Conservation (phyloP, 2,888 invertebrate genomes). For the Hydroisotoma schaefferi region DNA sequence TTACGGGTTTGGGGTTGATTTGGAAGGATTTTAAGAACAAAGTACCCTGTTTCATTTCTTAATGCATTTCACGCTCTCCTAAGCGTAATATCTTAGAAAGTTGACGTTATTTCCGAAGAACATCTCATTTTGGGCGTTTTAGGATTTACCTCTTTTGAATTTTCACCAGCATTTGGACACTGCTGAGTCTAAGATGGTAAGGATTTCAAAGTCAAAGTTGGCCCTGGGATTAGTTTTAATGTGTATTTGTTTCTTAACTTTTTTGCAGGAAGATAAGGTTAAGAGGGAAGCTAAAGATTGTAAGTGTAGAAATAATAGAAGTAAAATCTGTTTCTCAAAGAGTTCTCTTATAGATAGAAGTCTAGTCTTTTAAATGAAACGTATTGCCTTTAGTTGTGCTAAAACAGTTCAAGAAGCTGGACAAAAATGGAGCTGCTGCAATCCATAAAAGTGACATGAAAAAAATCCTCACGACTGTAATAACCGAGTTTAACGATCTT, state of each 20-base stretch:
- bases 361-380: not conserved
- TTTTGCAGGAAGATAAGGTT: slow-evolving; percentile 32
- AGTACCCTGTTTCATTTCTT: too few species aligned
- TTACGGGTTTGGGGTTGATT: too few species aligned
- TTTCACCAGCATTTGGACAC: too few species aligned
- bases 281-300: slow-evolving; percentile 33
- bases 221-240: not conserved
- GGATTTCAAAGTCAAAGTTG: too few species aligned
- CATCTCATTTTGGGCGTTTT: too few species aligned
- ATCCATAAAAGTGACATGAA: slow-evolving; percentile 35
- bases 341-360: not conserved
- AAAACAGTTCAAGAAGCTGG: slow-evolving; percentile 41
- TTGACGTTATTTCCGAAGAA: too few species aligned
- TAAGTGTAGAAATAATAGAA: slow-evolving; percentile 16
- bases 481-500: slow-evolving; percentile 17
- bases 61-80: too few species aligned
- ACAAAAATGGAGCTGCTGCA: slow-evolving; percentile 30
- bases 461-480: slow-evolving; percentile 25
- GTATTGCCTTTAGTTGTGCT: slow-evolving; percentile 30
- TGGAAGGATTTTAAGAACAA: too few species aligned
- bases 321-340: not conserved
- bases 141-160: too few species aligned
- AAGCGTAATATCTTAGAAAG: too few species aligned
- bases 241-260: not conserved
- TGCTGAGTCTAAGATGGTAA: too few species aligned